phyloP scores from a whole-genome alignment of 2,888 invertebrate species.

The Phlogophora meticulosa region DNA sequence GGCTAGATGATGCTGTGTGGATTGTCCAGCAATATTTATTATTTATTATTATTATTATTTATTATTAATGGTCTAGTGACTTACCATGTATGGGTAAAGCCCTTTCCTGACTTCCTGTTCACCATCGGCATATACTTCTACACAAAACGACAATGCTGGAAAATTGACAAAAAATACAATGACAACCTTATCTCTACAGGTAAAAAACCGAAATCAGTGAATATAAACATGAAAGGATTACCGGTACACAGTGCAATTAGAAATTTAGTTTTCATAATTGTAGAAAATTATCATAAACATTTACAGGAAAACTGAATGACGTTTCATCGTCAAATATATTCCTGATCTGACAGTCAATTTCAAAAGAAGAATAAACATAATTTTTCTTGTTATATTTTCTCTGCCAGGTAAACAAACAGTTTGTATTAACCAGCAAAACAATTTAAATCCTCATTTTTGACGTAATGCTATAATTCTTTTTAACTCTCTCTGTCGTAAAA shows the following conservation, averaged over 20 bases:
- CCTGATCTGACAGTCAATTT: conserved; percentile 76
- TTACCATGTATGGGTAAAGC: conserved; percentile 82
- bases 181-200: conserved; percentile 1
- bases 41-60: too few relatives aligned
- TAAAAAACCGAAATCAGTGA: conserved; percentile 20
- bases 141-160: conserved; percentile 68
- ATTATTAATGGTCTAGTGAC: conserved; percentile 41
- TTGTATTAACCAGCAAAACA: conserved; percentile 31
- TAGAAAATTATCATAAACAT: conserved; percentile 69
- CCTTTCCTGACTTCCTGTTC: conserved; percentile 80
- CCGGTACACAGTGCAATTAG: conserved; percentile 77
- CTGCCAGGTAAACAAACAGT: conserved; percentile 55
- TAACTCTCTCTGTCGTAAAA: conserved; percentile 75
- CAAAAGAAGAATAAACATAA: conserved; percentile 81
- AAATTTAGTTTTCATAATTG: conserved; percentile 78
- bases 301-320: conserved; percentile 73
- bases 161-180: conserved; percentile 46
- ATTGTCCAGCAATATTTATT: too few relatives aligned
- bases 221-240: conserved; percentile 60
- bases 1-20: too few relatives aligned
- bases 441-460: conserved; percentile 54
- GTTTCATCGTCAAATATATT: conserved; percentile 66
- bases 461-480: conserved; percentile 58
- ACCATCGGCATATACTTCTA: conserved; percentile 73
- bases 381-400: conserved; percentile 58